These are phyloP conservation scores for Sebastes variabilis DNA, from an alignment of 2,797 vertebrate species.

Conservation along the genomic window DNA sequence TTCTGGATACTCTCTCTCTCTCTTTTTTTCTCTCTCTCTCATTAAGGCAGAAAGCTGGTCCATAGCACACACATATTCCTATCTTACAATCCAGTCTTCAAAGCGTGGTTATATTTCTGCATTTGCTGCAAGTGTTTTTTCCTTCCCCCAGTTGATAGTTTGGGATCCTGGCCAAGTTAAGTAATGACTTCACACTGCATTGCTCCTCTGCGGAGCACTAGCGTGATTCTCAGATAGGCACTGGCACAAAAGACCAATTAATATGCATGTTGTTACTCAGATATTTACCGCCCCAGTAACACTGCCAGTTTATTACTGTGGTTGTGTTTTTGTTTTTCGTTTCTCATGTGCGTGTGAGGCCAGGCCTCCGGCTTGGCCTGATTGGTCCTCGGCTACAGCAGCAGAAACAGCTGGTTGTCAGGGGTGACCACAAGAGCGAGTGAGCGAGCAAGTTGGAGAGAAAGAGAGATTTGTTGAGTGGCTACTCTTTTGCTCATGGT, in stretches of 20 bases:
- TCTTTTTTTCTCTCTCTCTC: background rate
- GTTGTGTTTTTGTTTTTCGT: background rate
- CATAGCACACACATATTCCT: background rate
- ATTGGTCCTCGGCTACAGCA: constrained; percentile 27
- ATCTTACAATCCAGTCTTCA: background rate
- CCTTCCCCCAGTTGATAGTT: constrained; percentile 39
- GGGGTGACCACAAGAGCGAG: constrained; percentile 44
- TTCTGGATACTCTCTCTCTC: background rate
- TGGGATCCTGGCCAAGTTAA: constrained; percentile 64
- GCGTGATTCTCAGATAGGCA: constrained; percentile 55
- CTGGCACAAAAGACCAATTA: constrained; percentile 64
- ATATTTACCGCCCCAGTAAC: constrained; percentile 62
- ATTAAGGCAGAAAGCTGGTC: background rate
- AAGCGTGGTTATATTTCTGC: constrained; percentile 25
- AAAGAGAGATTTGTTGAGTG: constrained; percentile 3
- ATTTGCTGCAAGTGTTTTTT: constrained; percentile 36
- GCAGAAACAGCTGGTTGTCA: constrained; percentile 65
- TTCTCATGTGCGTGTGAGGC: background rate
- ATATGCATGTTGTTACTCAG: constrained; percentile 66
- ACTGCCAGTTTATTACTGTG: constrained; percentile 41
- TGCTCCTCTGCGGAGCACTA: constrained; percentile 44
- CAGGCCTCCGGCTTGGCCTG: constrained; percentile 14
- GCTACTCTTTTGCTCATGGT: background rate
- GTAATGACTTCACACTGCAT: constrained; percentile 50
- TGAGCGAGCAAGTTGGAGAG: background rate